Conservation (phyloP, 37 sponge, comb jelly and placozoan species). For the Agelas oroides region DNA sequence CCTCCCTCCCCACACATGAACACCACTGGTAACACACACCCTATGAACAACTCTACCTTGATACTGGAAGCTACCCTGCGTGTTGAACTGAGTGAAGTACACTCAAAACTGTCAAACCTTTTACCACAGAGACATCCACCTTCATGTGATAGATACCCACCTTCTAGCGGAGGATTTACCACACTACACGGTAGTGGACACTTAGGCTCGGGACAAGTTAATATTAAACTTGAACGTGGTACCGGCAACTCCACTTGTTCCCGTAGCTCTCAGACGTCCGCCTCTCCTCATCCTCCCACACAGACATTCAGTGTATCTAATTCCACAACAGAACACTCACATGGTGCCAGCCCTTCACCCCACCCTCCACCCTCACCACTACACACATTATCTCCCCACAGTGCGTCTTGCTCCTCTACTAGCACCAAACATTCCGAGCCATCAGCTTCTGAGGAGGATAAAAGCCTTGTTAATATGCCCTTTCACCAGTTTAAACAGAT, state of each 20-base stretch:
- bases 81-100: too few species aligned
- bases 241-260: too few species aligned
- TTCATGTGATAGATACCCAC: not conserved
- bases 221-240: not conserved
- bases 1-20: conserved; percentile 6
- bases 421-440: too few species aligned
- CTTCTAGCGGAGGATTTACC: not conserved
- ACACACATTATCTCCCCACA: too few species aligned
- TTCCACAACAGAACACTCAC: too few species aligned
- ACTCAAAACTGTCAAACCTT: too few species aligned
- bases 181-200: not conserved
- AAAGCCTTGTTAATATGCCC: conserved; percentile 63
- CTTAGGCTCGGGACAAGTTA: not conserved
- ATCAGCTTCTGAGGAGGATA: too few species aligned
- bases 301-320: too few species aligned
- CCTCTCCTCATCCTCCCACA: not conserved
- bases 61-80: not conserved
- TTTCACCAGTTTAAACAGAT: conserved; percentile 73
- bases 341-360: too few species aligned
- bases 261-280: not conserved
- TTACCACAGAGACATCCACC: not conserved
- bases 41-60: not conserved
- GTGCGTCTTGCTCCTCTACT: too few species aligned
- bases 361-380: too few species aligned
- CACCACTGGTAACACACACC: not conserved